Evolutionary conservation across 2,888 invertebrate species (phyloP).

Genomic region (Volucella inflata): DNA sequence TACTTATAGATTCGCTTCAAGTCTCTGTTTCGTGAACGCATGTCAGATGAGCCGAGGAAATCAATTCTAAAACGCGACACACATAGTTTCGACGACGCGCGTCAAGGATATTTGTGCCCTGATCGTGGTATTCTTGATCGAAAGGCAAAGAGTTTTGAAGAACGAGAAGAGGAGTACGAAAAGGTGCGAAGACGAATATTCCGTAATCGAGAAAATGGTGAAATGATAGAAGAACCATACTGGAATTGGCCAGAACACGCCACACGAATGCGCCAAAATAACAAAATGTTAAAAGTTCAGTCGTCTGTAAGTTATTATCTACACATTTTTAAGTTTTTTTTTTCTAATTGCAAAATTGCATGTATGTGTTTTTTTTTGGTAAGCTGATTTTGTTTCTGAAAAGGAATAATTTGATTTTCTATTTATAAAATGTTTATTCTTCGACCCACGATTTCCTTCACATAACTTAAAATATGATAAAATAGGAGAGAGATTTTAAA

Average conservation of each 20-base stretch:
- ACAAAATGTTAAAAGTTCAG: conserved; percentile 83
- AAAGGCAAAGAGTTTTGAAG: conserved; percentile 94
- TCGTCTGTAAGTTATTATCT: conserved; percentile 76
- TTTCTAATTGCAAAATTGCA: not conserved
- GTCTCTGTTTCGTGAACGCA: conserved; percentile 88
- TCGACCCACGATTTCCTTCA: no score
- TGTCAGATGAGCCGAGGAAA: conserved; percentile 88
- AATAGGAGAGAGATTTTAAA: no score
- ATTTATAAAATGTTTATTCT: no score
- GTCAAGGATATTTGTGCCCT: conserved; percentile 85
- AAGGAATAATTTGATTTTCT: no score
- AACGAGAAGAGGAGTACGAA: conserved; percentile 95
- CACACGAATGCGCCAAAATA: conserved; percentile 80
- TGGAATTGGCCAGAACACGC: conserved; percentile 84
- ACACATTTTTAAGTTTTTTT: conserved; percentile 31
- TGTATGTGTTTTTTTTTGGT: no score
- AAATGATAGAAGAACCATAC: conserved; percentile 77
- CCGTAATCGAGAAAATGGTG: conserved; percentile 80
- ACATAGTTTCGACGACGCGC: conserved; percentile 90
- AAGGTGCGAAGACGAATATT: conserved; percentile 94
- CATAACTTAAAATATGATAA: no score
- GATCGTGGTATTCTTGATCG: conserved; percentile 88
- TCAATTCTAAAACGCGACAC: conserved; percentile 93
- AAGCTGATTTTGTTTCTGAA: no score
- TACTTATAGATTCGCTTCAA: conserved; percentile 87